Evolutionary conservation across 92 coral and sea anemone genomes (phyloP), one percentile per base, ranked within the genome.

Genomic region (Zoanthus sociatus): DNA sequence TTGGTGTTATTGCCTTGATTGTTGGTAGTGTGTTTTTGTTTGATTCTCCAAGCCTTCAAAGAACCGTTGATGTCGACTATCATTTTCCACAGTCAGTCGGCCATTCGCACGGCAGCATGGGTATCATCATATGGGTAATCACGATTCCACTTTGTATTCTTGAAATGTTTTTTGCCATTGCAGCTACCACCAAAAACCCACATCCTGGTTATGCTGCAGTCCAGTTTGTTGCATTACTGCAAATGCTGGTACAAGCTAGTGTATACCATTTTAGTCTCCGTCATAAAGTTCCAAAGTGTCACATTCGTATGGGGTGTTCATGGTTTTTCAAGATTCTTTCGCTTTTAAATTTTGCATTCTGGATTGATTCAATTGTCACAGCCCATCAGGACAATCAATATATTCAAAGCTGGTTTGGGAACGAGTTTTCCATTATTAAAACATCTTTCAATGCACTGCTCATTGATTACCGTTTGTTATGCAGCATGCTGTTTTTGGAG

Each of bases 381-480:
- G 58, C 95, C 8, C 83, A 37, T 33, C 55, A 87, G 11, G 98
- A 94, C 90, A 92, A 94, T 54, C 90, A 86, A 17, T 94, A 91
- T 69, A 94, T 83, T 5, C 76, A 68, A 81, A 13, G 73, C 7
- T 85, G 92, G 14, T 92, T 94, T 84, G 98, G 98, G 13, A 79
- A 92, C 18, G 95, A 94, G 10, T 94, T 94, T 73, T 94, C 94
- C 11, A 92, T 94, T 18, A 91, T 94, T 9, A 94, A 94, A 53
- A 76, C 94, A 42, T 93, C 98, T 11, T 94, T 92, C 91, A 94
- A 94, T 61, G 98, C 98, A 14, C 81, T 94, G 86, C 82, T 94
- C 0, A 94, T 92, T 72, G 98, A 96, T 69, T 96, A 93, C 83
- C 89, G 99, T 56, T 91, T 96, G n/a, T 78, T 96, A 17, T 96